Base-by-base conservation (phyloP, 2,888 invertebrate species). In the Melitaea athalia region DNA sequence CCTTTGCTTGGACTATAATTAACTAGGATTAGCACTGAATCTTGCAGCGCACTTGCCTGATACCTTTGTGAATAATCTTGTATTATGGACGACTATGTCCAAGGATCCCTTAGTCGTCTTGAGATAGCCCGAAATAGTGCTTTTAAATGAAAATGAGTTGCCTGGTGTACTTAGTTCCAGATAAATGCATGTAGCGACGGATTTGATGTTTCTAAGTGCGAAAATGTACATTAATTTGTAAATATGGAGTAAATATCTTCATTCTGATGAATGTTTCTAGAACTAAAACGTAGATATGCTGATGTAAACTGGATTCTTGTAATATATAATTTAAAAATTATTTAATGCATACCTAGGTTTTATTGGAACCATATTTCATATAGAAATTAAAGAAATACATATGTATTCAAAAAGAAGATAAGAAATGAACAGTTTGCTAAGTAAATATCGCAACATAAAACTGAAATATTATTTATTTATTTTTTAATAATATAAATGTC, bases 21-120 rank as follows among this genome's bases (percentile, higher is more conserved):
- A 86, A 84, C 82, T 75, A 73, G 84, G 85, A 85, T 87, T 85
- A 85, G 80, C 81, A 81, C 81, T 81, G 79, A 81, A 79, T 80
- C 78, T 80, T 77, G 75, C 74, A 68, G 67, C 43, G 67, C 65
- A 42, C 15, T 68, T 70, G 67, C 53, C 14, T 55, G 31, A 24
- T 55, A 72, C 69, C 73, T 67, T 72, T 70, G 70, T 67, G 66
- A 68, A 65, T 66, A 70, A 65, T 66, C 70, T 52, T 64, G 68
- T 59, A 70, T 68, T 68, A 70, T 64, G 68, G 66, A 62, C 67
- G 64, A 63, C 62, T 70, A 59, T 55, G 62, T 72, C 64, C 69
- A 59, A 70, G 70, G 70, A 68, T 70, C 63, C 64, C 68, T 72
- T 63, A 59, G 65, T 57, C 47, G 63, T 24, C 70, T 67, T 42